These are phyloP conservation scores for Pangasianodon hypophthalmus DNA, from an alignment of 2,113 vertebrate genomes.

Conservation along the genomic window DNA sequence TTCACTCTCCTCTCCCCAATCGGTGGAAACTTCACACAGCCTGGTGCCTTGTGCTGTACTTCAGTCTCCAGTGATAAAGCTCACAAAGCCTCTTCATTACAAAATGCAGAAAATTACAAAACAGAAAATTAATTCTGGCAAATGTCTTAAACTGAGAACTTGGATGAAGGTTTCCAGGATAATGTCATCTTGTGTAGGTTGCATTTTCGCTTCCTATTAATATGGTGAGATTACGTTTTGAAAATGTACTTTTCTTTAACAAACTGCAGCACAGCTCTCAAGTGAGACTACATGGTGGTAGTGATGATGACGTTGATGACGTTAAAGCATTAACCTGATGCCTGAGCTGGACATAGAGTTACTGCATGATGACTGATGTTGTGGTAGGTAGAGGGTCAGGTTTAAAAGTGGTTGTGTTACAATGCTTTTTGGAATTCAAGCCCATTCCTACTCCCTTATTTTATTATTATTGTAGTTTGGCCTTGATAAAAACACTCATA, in stretches of 20 bases:
- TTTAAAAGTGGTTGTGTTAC: neutral
- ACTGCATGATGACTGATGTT: neutral
- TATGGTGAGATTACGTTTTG: neutral
- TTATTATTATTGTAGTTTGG: neutral
- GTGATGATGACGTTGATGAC: too few species aligned
- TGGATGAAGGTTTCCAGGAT: neutral
- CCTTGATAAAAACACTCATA: neutral
- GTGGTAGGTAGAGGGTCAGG: neutral
- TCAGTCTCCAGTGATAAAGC: conserved; percentile 25
- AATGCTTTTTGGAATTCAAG: neutral
- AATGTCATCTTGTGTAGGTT: neutral
- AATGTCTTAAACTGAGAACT: neutral
- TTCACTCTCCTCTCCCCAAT: conserved; percentile 28
- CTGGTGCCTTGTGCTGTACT: conserved; percentile 30
- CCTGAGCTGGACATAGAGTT: neutral
- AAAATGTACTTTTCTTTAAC: neutral
- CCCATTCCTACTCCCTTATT: neutral
- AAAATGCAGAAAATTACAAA: neutral
- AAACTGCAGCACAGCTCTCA: conserved; percentile 4
- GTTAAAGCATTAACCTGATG: neutral
- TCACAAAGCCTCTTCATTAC: neutral
- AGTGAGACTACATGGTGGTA: neutral
- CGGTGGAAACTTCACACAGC: conserved; percentile 27
- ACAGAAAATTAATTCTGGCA: neutral
- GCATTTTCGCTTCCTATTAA: conserved; percentile 35